phyloP scores from a whole-genome alignment of 2,888 invertebrate species.

The Chromoteleia sp. region DNA sequence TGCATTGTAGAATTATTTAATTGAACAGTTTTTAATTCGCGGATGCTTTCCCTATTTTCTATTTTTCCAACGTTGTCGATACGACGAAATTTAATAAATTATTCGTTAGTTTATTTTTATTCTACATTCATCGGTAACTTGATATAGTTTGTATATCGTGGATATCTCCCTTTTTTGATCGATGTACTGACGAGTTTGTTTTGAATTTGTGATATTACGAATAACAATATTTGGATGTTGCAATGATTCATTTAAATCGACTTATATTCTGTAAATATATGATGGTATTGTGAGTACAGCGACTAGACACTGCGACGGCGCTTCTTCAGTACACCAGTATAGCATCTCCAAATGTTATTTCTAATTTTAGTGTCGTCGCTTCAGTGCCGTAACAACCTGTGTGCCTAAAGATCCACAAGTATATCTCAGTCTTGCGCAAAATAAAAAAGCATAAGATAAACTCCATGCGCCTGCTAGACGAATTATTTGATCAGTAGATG shows the following conservation, averaged over 20 bases:
- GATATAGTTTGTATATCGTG: too few relatives aligned
- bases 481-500: slow-evolving; percentile 13
- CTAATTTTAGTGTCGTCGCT: slow-evolving; percentile 77
- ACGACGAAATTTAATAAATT: too few relatives aligned
- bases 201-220: too few relatives aligned
- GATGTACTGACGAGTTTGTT: too few relatives aligned
- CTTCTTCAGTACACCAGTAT: slow-evolving; percentile 72
- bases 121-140: too few relatives aligned
- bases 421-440: slow-evolving; percentile 8
- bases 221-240: too few relatives aligned
- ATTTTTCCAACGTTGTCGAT: too few relatives aligned
- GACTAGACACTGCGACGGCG: slow-evolving; percentile 76
- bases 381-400: slow-evolving; percentile 74
- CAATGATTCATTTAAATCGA: slow-evolving; percentile 3
- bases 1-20: too few relatives aligned
- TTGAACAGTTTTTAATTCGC: too few relatives aligned
- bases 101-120: too few relatives aligned
- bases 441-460: slow-evolving; percentile 11
- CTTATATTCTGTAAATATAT: slow-evolving; percentile 15
- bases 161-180: too few relatives aligned
- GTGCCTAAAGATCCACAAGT: slow-evolving; percentile 47
- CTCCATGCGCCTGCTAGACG: slow-evolving; percentile 17
- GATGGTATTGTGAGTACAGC: slow-evolving; percentile 38
- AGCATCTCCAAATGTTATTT: slow-evolving; percentile 71
- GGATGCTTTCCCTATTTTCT: too few relatives aligned